Conservation (phyloP, 2,888 invertebrate genomes). For the Chymomyza procnemis region DNA sequence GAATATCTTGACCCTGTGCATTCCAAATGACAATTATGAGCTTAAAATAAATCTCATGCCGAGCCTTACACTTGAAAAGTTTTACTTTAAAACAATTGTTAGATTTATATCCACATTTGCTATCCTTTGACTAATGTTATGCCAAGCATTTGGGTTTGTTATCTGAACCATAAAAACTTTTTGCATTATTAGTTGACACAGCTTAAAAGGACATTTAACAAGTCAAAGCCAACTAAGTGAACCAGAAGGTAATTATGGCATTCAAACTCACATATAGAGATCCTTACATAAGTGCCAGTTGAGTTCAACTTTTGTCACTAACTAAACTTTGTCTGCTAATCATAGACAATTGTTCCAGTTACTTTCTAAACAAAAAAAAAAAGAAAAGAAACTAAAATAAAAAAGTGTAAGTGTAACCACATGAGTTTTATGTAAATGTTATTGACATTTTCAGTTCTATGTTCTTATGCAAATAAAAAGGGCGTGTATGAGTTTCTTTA, state of each 20-base stretch:
- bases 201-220: not conserved
- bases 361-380: not conserved
- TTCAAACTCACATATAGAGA: not conserved
- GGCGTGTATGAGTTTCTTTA: not conserved
- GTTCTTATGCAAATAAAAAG: not conserved
- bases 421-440: conserved; percentile 38
- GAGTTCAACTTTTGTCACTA: conserved; percentile 34
- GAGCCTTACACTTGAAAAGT: not conserved
- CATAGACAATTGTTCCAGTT: not conserved
- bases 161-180: not conserved
- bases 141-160: not conserved
- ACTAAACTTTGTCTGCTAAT: conserved; percentile 20
- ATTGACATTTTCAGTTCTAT: conserved; percentile 30
- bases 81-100: not conserved
- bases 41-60: too few species aligned
- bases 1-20: too few species aligned
- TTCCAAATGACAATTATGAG: too few species aligned
- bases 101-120: not conserved
- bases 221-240: not conserved
- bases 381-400: too few species aligned
- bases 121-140: not conserved
- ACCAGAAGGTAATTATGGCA: not conserved
- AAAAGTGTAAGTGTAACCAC: not conserved
- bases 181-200: not conserved
- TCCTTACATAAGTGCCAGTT: conserved; percentile 15